Conservation (phyloP, 2,797 vertebrate species). For the Anolis apletophallus region DNA sequence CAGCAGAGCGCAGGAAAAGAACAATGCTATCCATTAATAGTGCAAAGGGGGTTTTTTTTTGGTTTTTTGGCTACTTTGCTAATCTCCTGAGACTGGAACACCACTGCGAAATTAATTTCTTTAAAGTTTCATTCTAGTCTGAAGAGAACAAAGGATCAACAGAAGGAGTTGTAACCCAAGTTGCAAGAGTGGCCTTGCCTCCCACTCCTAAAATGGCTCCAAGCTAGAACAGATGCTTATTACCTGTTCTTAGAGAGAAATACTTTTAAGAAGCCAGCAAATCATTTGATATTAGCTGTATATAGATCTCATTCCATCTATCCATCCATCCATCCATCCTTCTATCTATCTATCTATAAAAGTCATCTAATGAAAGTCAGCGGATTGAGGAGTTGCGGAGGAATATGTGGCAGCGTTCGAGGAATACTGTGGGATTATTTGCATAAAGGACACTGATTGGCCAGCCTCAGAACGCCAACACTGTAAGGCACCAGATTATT, state of each 20-base stretch:
- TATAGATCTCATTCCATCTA: not conserved
- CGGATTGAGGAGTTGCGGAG: too few species aligned
- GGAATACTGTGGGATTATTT: too few species aligned
- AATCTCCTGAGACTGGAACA: conserved; percentile 14
- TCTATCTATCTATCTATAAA: too few species aligned
- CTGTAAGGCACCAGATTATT: too few species aligned
- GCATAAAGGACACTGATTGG: too few species aligned
- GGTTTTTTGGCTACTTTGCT: conserved; percentile 8
- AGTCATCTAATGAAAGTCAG: too few species aligned
- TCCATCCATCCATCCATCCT: too few species aligned
- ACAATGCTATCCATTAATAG: conserved; percentile 36
- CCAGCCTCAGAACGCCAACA: too few species aligned
- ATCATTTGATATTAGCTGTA: not conserved
- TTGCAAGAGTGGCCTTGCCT: conserved; percentile 18
- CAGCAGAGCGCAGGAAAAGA: conserved; percentile 13
- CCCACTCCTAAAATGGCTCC: conserved; percentile 3
- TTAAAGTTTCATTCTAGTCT: conserved; percentile 30
- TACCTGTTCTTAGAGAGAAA: not conserved
- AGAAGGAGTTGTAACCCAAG: conserved; percentile 17
- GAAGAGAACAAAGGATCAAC: conserved; percentile 37
- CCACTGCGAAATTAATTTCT: conserved; percentile 29
- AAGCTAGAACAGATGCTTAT: conserved; percentile 11
- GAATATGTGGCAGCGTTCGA: too few species aligned
- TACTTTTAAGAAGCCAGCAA: conserved; percentile 8
- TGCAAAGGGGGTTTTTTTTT: not conserved